Evolutionary conservation across 2,888 invertebrate species (phyloP).

Genomic region (Eristalis tenax): DNA sequence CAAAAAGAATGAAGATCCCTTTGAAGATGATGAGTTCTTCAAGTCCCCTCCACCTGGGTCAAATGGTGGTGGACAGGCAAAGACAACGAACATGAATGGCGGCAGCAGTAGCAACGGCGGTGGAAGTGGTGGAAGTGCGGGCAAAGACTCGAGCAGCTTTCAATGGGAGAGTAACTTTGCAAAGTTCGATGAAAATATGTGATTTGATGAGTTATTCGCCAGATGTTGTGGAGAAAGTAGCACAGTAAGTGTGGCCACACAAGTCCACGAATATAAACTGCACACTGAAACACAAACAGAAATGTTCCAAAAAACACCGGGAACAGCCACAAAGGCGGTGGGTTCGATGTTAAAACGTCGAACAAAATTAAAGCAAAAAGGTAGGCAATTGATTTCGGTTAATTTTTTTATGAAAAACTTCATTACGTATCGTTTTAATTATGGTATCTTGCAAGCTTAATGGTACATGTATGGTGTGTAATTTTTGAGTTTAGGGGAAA

Average conservation of each 20-base stretch:
- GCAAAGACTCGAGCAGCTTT: conserved; percentile 73
- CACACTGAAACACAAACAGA: conserved; percentile 50
- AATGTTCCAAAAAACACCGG: conserved; percentile 35
- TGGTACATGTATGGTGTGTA: not conserved
- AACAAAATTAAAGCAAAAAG: conserved; percentile 76
- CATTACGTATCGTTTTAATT: conserved; percentile 76
- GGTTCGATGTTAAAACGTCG: conserved; percentile 71
- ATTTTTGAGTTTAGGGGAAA: not conserved
- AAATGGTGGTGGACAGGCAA: conserved; percentile 58
- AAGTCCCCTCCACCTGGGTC: conserved; percentile 78
- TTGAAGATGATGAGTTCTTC: conserved; percentile 94
- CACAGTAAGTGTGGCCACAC: conserved; percentile 65
- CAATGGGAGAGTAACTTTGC: conserved; percentile 81
- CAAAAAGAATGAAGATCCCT: conserved; percentile 93
- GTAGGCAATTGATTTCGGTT: conserved; percentile 76
- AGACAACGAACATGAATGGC: conserved; percentile 57
- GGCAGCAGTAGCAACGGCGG: conserved; percentile 42
- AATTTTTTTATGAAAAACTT: conserved; percentile 77
- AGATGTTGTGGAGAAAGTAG: conserved; percentile 60
- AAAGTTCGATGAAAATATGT: conserved; percentile 82
- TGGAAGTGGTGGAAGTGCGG: not conserved
- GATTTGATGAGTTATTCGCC: conserved; percentile 80
- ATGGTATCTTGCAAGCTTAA: conserved; percentile 75
- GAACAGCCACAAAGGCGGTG: conserved; percentile 24
- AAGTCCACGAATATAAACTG: conserved; percentile 53